Evolutionary conservation across 2,797 vertebrate genomes (phyloP), one percentile per base, ranked within the genome.

Genomic region (Falco novaeseelandiae): DNA sequence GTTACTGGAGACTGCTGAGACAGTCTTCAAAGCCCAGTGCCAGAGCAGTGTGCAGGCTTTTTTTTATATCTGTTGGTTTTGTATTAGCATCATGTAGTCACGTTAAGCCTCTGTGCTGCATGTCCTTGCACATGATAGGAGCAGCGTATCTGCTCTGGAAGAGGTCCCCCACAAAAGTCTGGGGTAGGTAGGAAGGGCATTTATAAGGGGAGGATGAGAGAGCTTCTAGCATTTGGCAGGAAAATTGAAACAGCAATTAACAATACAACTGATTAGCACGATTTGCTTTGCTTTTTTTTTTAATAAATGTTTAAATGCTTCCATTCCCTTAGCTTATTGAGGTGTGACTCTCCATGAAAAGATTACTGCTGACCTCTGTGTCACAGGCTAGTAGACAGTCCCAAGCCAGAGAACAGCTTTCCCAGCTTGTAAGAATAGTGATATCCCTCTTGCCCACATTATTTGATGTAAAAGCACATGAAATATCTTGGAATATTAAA

Each of bases 151-250:
- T 25, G 22, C 34, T 65, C 48, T 81, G 78, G 21, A 67, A 76
- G 21, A 51, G 29, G 7, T 9, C 3, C 29, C 30, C 2, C 0
- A 1, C 1, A 1, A 5, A 63, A 27, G 49, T 6, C 58, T 86
- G 46, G 71, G 17, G 9, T 14, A 32, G 54, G 44, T 46, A n/a
- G 69, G 38, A 58, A 38, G 40, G 10, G 16, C 8, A 3, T 5
- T 11, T 66, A 1, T 29, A 36, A 21, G 34, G 34, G 19, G 14
- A 59, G 11, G 32, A 1, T 15, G n/a, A n/a, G 40, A 54, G 20
- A 46, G 26, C 26, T 34, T 61, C 1, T 32, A 59, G 52, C 22
- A 6, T 34, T 67, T 42, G 40, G 25, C 55, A 48, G 49, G 32
- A 49, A 36, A 69, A 62, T 20, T 13, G 49, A 57, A 55, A 17